These are phyloP conservation scores for Coreius guichenoti DNA, from an alignment of 2,797 vertebrate genomes.

Conservation along the genomic window DNA sequence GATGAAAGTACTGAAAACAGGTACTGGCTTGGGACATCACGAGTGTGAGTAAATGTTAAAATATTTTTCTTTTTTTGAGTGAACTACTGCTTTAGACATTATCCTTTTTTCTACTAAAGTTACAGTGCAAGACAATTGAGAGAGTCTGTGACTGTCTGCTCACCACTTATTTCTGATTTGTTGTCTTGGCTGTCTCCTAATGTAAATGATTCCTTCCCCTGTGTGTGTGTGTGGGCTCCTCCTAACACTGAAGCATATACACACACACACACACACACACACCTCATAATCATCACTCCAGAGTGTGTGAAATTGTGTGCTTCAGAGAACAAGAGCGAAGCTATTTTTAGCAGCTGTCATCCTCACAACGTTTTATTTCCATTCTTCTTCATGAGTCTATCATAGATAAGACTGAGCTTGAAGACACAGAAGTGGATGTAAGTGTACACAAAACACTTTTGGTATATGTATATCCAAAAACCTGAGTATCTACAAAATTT, in stretches of 20 bases:
- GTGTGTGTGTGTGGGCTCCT: conserved; percentile 17
- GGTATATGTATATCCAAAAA: conserved; percentile 22
- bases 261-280: conserved; percentile 67
- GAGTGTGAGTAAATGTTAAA: background rate
- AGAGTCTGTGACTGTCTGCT: conserved; percentile 36
- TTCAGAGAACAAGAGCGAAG: conserved; percentile 71
- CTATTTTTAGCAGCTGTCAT: conserved; percentile 75
- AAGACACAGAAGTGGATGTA: background rate
- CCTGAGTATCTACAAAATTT: background rate
- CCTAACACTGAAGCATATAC: conserved; percentile 34
- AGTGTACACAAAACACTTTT: conserved; percentile 20
- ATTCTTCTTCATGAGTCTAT: conserved; percentile 60
- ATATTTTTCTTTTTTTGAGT: background rate
- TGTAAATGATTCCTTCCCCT: conserved; percentile 66
- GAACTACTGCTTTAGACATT: background rate
- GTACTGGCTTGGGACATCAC: background rate
- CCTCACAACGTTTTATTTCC: conserved; percentile 67
- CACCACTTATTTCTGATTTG: conserved; percentile 68
- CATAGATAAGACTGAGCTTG: conserved; percentile 55
- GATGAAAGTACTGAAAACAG: background rate
- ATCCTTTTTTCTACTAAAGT: background rate
- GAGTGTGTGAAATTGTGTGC: conserved; percentile 72
- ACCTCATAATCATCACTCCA: conserved; percentile 72
- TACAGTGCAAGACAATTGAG: conserved; percentile 9
- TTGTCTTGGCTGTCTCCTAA: conserved; percentile 77